Evolutionary conservation across 2,888 invertebrate species (phyloP), one percentile per base, ranked within the genome.

Genomic region (Apamea anceps): DNA sequence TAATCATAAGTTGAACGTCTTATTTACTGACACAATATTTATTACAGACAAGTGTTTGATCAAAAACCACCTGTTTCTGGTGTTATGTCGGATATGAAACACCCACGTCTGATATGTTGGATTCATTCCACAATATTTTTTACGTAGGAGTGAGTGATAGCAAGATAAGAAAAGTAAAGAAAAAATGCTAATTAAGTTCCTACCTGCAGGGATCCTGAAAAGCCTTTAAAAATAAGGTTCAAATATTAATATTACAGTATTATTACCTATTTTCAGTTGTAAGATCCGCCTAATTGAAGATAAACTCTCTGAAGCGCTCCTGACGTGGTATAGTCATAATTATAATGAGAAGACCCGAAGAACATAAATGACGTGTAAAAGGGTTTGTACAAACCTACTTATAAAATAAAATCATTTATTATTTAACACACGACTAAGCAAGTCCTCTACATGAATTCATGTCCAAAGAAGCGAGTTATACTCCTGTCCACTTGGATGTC

Each of bases 101-200:
- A 60, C 78, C 48, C 48, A 51, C 78, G 21, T 21, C n/a, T 37
- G 28, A n/a, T 18, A 15, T 75, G 32, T 76, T 48, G 25, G 48
- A 42, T 51, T 76, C 42, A 75, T 67, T 48, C 12, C 1, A 66
- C 12, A 25, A 7, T 8, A n/a, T 48, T 74, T 78, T 42, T 25
- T n/a, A 60, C 12, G 66, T 75, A 37, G 48, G n/a, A 13, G n/a
- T 60, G n/a, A n/a, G 54, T 12, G 45, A n/a, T 37, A 8, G 57
- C 13, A 28, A 32, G 15, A 57, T 28, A 28, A 13, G 6, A 7
- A 51, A 51, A 2, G 63, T 32, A 48, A 48, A 48, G 7, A 42
- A 8, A 13, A 13, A 3, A 48, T 13, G 48, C 1, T 48, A 32
- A 37, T 71, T 12, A n/a, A 32, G n/a, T 45, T 32, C 28, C 12